Evolutionary conservation across 2,888 invertebrate species (phyloP).

Genomic region (Eristalis tenax): DNA sequence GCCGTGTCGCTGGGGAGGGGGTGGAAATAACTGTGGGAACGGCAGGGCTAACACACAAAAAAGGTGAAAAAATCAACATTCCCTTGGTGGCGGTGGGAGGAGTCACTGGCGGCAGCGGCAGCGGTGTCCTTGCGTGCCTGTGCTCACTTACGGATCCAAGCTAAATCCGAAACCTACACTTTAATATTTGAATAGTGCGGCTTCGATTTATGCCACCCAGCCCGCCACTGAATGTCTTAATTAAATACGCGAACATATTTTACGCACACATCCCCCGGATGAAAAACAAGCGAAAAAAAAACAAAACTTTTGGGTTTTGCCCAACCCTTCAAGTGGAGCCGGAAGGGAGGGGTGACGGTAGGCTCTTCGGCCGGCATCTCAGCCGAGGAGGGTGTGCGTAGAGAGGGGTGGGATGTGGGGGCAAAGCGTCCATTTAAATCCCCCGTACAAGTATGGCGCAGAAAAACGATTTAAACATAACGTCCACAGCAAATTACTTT

Average conservation of each 20-base stretch:
- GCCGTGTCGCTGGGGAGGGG: neutral
- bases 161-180: constrained; percentile 41
- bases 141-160: constrained; percentile 20
- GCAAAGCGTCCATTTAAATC: constrained; percentile 40
- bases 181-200: constrained; percentile 34
- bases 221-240: constrained; percentile 36
- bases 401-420: neutral
- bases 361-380: too few species aligned
- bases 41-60: neutral
- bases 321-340: too few species aligned
- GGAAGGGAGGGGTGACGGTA: too few species aligned
- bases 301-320: constrained; percentile 29
- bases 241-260: constrained; percentile 46
- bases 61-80: neutral
- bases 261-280: constrained; percentile 12
- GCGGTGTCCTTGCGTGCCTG: constrained; percentile 30
- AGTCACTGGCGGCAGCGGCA: too few species aligned
- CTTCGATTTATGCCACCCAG: constrained; percentile 10
- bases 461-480: constrained; percentile 63
- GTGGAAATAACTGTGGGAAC: neutral
- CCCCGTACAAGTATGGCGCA: constrained; percentile 26
- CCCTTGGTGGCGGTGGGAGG: neutral
- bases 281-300: constrained; percentile 23
- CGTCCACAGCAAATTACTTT: constrained; percentile 65
- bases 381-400: neutral